Base-by-base conservation (phyloP, 1,140 invertebrate genomes). In the Eueides isabella region DNA sequence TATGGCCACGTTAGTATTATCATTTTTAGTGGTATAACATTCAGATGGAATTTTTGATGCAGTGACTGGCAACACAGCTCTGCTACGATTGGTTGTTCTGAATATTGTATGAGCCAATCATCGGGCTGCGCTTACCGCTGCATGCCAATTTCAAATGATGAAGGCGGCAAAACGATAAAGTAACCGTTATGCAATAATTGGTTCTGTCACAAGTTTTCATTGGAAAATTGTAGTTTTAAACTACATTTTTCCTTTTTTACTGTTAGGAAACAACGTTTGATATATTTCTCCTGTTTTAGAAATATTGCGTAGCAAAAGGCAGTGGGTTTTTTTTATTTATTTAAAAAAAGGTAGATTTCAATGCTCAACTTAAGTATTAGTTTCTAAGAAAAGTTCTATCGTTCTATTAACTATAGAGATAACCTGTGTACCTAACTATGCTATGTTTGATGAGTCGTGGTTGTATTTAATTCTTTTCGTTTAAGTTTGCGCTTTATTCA, bases 11-110 rank as follows among this genome's bases (percentile, higher is more conserved):
- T 91, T 89, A 85, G 89, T 85, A 92, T 92, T 92, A 92, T 92
- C 88, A 92, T 92, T 91, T 92, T 92, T 92, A 92, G 91, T 91
- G 88, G 80, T 86, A 89, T 90, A 44, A 44, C 41, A 92, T 92
- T 92, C 91, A 92, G 91, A 92, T 92, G 86, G 91, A 92, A 92
- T 92, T 92, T 92, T 92, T 92, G 91, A 92, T 92, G 88, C 90
- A 92, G 89, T 89, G 85, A 92, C 89, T 90, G 86, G 91, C 88
- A 88, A 92, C 91, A 91, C 89, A 90, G 89, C 80, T 84, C 83
- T 80, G 79, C 77, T 84, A 85, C 88, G 84, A 91, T 91, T 91
- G 89, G 89, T 80, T 76, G 85, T 78, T 75, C 87, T 92, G 91
- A 92, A 92, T 92, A 92, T 91, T 92, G 91, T 91, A 92, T 92